phyloP scores from a whole-genome alignment of 2,888 invertebrate species.

The Fragum fragum region DNA sequence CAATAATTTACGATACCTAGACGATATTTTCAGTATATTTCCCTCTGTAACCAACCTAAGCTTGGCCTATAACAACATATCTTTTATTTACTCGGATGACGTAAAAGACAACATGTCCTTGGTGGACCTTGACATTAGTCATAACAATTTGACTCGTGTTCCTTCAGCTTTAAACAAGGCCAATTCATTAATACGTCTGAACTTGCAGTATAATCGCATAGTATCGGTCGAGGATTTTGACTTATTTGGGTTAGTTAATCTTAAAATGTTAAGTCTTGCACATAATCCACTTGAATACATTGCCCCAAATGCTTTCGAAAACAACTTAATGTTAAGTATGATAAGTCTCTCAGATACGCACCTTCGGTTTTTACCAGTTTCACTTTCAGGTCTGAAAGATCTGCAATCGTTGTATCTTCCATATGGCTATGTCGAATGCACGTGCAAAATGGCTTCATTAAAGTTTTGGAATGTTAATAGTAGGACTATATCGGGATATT shows the following conservation, averaged over 20 bases:
- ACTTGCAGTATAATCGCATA: not conserved
- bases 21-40: not conserved
- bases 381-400: not conserved
- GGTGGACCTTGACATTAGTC: not conserved
- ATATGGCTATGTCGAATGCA: not conserved
- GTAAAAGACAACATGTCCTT: not conserved
- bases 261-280: not conserved
- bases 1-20: not conserved
- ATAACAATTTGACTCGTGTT: constrained; percentile 1
- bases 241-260: not conserved
- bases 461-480: not conserved
- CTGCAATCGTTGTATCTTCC: not conserved
- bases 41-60: not conserved
- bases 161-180: not conserved
- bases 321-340: not conserved
- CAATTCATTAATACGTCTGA: not conserved
- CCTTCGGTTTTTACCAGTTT: not conserved
- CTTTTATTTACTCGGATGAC: not conserved
- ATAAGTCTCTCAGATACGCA: not conserved
- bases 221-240: not conserved
- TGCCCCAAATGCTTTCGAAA: not conserved
- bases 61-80: not conserved
- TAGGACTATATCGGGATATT: not conserved
- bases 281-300: constrained; percentile 1
- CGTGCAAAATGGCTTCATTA: not conserved